Evolutionary conservation across 2,113 vertebrate genomes (phyloP).

Genomic region (Lasiurus cinereus): DNA sequence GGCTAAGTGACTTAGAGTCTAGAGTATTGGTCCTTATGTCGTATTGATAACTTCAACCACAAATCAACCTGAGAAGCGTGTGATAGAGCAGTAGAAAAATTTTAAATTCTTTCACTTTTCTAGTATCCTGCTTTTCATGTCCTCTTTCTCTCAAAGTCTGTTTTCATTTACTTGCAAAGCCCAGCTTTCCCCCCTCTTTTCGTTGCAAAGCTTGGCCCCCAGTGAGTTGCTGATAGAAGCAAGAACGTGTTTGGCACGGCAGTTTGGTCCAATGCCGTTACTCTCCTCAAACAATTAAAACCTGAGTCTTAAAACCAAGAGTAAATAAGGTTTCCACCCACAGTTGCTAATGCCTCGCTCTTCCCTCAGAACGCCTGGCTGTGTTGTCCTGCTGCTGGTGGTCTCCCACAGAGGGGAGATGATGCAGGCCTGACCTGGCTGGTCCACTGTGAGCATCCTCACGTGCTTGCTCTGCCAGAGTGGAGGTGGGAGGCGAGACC

Average conservation of each 20-base stretch:
- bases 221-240: background rate
- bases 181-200: background rate
- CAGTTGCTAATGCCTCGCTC: constrained; percentile 88
- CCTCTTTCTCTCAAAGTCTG: background rate
- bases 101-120: background rate
- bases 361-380: constrained; percentile 89
- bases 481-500: background rate
- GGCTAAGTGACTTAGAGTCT: background rate
- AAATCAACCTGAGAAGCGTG: background rate
- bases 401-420: constrained; percentile 89
- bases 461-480: background rate
- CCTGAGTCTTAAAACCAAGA: constrained; percentile 39
- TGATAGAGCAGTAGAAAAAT: background rate
- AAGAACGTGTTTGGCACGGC: background rate
- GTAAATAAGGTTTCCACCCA: constrained; percentile 58
- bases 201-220: background rate
- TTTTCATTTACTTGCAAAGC: constrained; percentile 15
- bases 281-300: background rate
- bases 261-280: background rate
- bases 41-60: background rate
- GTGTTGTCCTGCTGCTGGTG: constrained; percentile 87
- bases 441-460: constrained; percentile 87
- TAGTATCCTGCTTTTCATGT: background rate
- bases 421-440: constrained; percentile 86
- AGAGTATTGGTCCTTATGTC: background rate